Percentiles rank a stretch among this genome's conserved stretches.
These are phyloP conservation scores for Xanthia icteritia DNA, from an alignment of 2,888 invertebrate species.

Conservation along the genomic window DNA sequence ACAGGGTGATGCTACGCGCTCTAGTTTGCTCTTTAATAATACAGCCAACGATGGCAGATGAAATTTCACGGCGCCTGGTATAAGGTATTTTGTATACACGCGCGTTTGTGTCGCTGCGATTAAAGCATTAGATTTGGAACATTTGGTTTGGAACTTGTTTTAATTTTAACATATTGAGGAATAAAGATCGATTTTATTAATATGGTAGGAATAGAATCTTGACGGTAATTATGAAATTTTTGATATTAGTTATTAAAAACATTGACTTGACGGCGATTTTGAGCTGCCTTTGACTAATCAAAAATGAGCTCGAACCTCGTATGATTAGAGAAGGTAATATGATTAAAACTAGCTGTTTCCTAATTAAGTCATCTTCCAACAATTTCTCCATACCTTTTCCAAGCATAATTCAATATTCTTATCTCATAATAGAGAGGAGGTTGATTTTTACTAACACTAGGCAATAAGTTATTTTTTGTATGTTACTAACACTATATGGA, in stretches of 20 bases:
- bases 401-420: no score
- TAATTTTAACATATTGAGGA: not conserved
- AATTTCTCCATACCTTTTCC: no score
- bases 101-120: slow-evolving; percentile 7
- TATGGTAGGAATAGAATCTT: not conserved
- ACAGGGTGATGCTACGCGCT: slow-evolving; percentile 57
- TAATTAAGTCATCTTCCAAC: no score
- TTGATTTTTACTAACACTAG: no score
- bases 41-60: slow-evolving; percentile 61
- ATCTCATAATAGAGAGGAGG: no score
- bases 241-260: not conserved
- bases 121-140: not conserved
- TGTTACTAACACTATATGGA: no score
- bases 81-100: slow-evolving; percentile 23
- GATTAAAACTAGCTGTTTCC: no score
- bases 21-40: slow-evolving; percentile 67
- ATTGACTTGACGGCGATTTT: not conserved
- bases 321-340: no score
- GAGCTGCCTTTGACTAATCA: not conserved
- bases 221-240: not conserved
- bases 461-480: no score
- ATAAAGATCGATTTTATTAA: not conserved
- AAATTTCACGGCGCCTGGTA: slow-evolving; percentile 55
- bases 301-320: no score
- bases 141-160: not conserved